Evolutionary conservation across 2,113 vertebrate species (phyloP).

Genomic region (Aleadryas rufinucha): DNA sequence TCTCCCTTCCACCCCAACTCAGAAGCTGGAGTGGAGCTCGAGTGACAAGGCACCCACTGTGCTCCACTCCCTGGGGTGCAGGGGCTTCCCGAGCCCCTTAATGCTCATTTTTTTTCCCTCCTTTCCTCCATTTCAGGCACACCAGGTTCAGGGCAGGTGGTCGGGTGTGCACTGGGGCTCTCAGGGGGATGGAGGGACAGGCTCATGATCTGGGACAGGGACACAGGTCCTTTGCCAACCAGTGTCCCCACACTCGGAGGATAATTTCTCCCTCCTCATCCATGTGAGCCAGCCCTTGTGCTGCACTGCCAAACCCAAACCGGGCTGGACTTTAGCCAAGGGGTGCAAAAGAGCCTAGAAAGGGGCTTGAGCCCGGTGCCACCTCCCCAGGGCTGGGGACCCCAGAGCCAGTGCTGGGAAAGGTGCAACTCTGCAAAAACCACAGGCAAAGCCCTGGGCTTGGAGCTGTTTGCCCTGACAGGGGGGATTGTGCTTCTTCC

Average conservation of each 20-base stretch:
- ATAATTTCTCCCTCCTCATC: background rate
- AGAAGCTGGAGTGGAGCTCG: background rate
- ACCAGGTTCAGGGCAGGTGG: rapidly evolving
- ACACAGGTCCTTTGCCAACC: background rate
- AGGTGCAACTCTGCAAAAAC: background rate
- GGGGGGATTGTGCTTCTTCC: background rate
- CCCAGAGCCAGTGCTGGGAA: rapidly evolving
- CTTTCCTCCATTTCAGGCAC: background rate
- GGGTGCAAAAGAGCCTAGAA: background rate
- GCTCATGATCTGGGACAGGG: background rate
- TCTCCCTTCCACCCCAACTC: background rate
- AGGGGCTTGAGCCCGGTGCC: background rate
- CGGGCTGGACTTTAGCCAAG: background rate
- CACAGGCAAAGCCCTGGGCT: background rate
- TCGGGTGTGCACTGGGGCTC: background rate
- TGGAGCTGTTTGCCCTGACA: rapidly evolving
- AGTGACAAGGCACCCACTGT: rapidly evolving
- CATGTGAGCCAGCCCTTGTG: rapidly evolving
- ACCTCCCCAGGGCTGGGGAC: background rate
- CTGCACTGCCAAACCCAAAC: background rate
- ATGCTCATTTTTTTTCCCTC: background rate
- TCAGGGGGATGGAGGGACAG: background rate
- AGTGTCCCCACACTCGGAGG: rapidly evolving
- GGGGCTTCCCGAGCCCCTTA: background rate
- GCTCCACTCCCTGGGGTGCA: rapidly evolving